These are phyloP conservation scores for Zaprionus nigranus DNA, from an alignment of 1,140 invertebrate genomes.

Conservation along the genomic window DNA sequence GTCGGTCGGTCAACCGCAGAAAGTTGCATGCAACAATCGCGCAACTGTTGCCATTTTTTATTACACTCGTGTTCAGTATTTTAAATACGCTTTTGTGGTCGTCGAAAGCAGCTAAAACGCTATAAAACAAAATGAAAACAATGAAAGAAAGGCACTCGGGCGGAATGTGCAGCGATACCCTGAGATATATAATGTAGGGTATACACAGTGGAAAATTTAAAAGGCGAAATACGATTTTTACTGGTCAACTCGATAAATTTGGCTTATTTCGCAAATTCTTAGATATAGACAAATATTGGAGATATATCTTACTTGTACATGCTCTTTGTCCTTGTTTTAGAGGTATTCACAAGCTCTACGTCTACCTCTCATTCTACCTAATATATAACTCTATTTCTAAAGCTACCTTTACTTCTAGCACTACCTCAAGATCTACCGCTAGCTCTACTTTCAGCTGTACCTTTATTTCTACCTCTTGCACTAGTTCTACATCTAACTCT, in stretches of 20 bases:
- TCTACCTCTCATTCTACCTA: too few species aligned
- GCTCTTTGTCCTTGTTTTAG: too few species aligned
- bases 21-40: conserved; percentile 68
- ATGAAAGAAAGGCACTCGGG: conserved; percentile 1
- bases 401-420: too few species aligned
- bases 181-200: background rate
- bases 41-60: conserved; percentile 62
- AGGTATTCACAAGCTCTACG: too few species aligned
- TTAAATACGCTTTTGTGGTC: conserved; percentile 67
- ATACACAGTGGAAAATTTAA: background rate
- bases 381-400: too few species aligned
- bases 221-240: too few species aligned
- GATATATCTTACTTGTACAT: too few species aligned
- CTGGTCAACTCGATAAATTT: background rate
- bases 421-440: too few species aligned
- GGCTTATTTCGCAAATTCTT: background rate
- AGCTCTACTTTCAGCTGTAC: too few species aligned
- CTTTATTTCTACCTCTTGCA: too few species aligned
- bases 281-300: too few species aligned
- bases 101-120: conserved; percentile 13
- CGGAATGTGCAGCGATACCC: conserved; percentile 2
- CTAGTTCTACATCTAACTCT: too few species aligned
- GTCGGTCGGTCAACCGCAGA: conserved; percentile 54
- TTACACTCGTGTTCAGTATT: conserved; percentile 63
- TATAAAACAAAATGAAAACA: conserved; percentile 8